phyloP scores from a whole-genome alignment of 2,888 invertebrate genomes.

The Odontomyia ornata region DNA sequence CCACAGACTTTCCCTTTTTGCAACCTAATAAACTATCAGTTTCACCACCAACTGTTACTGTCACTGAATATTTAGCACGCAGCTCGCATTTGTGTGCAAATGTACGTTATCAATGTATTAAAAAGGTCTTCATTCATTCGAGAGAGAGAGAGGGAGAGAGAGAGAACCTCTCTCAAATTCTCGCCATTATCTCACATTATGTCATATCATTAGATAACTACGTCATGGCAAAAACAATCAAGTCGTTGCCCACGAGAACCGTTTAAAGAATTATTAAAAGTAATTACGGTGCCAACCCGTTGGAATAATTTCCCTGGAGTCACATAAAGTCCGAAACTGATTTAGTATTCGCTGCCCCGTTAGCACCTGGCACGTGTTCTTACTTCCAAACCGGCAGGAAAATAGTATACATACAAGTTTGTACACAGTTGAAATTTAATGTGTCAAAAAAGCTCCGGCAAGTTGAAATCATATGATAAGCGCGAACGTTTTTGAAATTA shows the following conservation, averaged over 20 bases:
- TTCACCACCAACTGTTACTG: too few species aligned
- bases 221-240: not conserved
- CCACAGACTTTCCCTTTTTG: too few species aligned
- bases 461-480: not conserved
- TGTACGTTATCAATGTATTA: not conserved
- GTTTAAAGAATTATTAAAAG: not conserved
- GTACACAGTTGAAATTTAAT: not conserved
- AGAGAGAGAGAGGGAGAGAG: not conserved
- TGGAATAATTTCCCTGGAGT: not conserved
- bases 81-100: too few species aligned
- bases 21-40: not conserved
- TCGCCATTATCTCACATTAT: not conserved
- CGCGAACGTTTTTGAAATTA: not conserved
- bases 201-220: not conserved
- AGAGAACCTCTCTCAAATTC: not conserved
- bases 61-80: too few species aligned
- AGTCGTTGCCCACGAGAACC: not conserved
- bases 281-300: not conserved
- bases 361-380: too few species aligned
- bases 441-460: not conserved
- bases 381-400: too few species aligned
- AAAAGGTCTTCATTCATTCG: not conserved
- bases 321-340: not conserved
- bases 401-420: too few species aligned
- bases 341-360: not conserved